Conservation (phyloP, 2,113 vertebrate genomes). For the Calidris pugnax region DNA sequence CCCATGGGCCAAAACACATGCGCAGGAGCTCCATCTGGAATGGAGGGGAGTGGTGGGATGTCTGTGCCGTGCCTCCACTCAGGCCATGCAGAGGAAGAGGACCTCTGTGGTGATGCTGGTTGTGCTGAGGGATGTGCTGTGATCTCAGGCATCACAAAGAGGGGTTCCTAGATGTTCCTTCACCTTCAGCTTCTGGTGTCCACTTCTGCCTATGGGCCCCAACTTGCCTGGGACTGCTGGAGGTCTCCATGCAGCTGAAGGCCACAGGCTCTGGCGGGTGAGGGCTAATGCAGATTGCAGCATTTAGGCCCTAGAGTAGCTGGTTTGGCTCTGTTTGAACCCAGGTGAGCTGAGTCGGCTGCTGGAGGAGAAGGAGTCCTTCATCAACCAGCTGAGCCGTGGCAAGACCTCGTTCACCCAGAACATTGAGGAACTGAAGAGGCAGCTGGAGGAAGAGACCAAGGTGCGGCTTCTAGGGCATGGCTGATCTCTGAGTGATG, state of each 20-base stretch:
- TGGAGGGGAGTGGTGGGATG: too few relatives aligned
- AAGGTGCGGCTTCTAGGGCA: constrained; percentile 76
- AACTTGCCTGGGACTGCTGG: neutral
- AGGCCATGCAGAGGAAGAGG: neutral
- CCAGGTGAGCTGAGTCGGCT: constrained; percentile 87
- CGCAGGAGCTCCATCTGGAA: neutral
- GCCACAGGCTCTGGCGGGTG: neutral
- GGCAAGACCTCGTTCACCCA: constrained; percentile 86
- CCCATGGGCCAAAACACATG: fast-evolving
- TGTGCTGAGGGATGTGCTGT: too few relatives aligned
- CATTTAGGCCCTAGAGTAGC: neutral
- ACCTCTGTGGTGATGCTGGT: neutral
- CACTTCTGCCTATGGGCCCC: neutral
- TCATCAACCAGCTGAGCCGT: constrained; percentile 89
- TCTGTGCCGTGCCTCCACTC: neutral
- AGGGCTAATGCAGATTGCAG: neutral
- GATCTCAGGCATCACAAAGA: neutral
- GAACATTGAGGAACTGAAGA: constrained; percentile 87
- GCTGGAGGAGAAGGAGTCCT: constrained; percentile 88
- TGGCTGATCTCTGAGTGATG: neutral
- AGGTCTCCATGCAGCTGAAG: neutral
- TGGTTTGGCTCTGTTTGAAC: neutral
- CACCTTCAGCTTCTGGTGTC: neutral
- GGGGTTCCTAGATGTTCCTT: neutral
- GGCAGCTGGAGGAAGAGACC: constrained; percentile 92